Base-by-base conservation (phyloP, 2,888 invertebrate genomes). In the Eumacrocentrus americanus region DNA sequence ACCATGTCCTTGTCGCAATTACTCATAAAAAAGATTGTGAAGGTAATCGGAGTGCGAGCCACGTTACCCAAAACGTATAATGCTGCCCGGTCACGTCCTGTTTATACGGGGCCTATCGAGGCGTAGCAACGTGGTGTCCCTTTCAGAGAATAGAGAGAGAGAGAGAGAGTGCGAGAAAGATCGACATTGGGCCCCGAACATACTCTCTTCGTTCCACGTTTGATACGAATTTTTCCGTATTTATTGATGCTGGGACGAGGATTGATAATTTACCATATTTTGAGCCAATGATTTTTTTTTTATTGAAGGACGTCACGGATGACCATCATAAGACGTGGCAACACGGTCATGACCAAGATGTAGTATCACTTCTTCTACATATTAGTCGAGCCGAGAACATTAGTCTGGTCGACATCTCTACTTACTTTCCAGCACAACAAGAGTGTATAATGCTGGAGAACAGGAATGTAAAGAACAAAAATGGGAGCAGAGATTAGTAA, bases 31-130 rank as follows among this genome's bases (percentile, higher is more conserved):
- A 42, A 38, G 40, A 42, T 16, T 48, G 55, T 58, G 29, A 58
- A 62, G 64, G 63, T 68, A 68, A 68, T 61, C 52, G 58, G 64
- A 65, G 68, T 60, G 61, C 63, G 34, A 59, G 58, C 59, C 65
- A 64, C 65, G 66, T 68, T 68, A 67, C 54, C 60, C 59, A 62
- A 68, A 69, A 69, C 67, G 65, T 62, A 63, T 62, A 35, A 50
- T 58, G 63, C 59, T 67, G 64, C 66, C 61, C 51, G 38, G 44
- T 53, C 58, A 51, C 46, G 61, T 54, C 65, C 67, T 69, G 66
- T 67, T 67, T 67, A 66, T 65, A 66, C 54, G 66, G 50, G 61
- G 53, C 60, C 66, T 54, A 55, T 6, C 42, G 50, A 52, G 51
- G 60, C 58, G 61, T 55, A 64, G 68, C 66, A 66, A 67, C 64